These are phyloP conservation scores for Coptodon bakossiorum DNA, from an alignment of 2,113 vertebrate genomes.

Conservation along the genomic window DNA sequence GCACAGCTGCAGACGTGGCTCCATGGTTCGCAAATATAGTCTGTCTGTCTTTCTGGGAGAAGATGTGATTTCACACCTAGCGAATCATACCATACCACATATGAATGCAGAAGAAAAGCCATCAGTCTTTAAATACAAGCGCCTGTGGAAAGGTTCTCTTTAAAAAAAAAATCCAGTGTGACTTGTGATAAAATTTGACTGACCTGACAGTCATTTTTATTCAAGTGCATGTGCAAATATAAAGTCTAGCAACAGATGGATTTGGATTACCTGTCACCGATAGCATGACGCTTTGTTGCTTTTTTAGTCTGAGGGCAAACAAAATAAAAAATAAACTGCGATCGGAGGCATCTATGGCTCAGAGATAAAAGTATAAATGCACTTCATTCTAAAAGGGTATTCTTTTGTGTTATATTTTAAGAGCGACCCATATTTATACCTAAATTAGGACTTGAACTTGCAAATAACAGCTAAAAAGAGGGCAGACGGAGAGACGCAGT, in stretches of 20 bases:
- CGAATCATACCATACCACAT: slow-evolving; percentile 21
- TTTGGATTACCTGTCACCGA: background rate
- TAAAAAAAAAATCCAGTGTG: slow-evolving; percentile 4
- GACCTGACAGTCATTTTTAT: slow-evolving; percentile 30
- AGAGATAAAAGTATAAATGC: slow-evolving; percentile 6
- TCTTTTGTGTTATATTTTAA: slow-evolving; percentile 31
- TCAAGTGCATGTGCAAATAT: background rate
- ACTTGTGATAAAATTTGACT: slow-evolving; percentile 17
- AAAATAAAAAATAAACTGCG: background rate
- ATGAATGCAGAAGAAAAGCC: slow-evolving; percentile 42
- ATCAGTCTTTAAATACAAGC: slow-evolving; percentile 8
- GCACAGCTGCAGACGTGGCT: slow-evolving; percentile 49
- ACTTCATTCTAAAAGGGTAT: background rate
- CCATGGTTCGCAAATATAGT: slow-evolving; percentile 54
- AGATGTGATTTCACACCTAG: slow-evolving; percentile 58
- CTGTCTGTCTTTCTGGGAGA: slow-evolving; percentile 47
- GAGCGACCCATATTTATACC: slow-evolving; percentile 41
- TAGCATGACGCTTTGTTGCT: background rate
- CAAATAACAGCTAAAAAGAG: slow-evolving; percentile 45
- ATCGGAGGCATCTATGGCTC: background rate
- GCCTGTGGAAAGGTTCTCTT: slow-evolving; percentile 15
- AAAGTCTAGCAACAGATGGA: slow-evolving; percentile 10
- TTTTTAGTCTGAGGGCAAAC: background rate
- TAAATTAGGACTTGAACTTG: slow-evolving; percentile 38
- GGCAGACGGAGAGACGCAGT: slow-evolving; percentile 25